Evolutionary conservation across 2,797 vertebrate species (phyloP).

Genomic region (Lepus townsendii): DNA sequence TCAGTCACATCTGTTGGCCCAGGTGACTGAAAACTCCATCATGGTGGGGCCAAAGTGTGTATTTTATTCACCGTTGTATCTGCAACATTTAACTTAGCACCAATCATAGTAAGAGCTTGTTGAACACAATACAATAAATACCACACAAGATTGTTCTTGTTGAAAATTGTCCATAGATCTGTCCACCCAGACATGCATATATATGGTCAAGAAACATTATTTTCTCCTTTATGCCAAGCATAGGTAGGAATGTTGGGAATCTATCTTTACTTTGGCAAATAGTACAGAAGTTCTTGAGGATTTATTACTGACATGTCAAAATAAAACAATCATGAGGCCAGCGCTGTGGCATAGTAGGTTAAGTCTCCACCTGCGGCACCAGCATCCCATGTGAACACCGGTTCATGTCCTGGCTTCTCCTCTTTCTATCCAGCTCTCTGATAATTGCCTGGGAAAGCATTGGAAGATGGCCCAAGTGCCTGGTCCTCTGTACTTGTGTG

Average conservation of each 20-base stretch:
- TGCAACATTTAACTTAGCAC: not conserved
- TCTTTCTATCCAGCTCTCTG: too few species aligned
- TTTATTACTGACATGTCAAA: not conserved
- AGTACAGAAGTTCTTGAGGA: slow-evolving; percentile 41
- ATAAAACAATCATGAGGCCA: not conserved
- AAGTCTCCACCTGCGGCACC: too few species aligned
- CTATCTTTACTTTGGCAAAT: not conserved
- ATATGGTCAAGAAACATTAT: not conserved
- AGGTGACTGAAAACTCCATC: not conserved
- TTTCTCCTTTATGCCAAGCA: not conserved
- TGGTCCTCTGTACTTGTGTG: too few species aligned
- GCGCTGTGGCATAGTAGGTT: too few species aligned
- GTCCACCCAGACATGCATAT: not conserved
- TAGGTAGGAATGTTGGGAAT: not conserved
- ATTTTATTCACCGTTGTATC: not conserved
- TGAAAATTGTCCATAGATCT: slow-evolving; percentile 15
- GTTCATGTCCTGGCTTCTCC: too few species aligned
- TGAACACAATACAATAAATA: not conserved
- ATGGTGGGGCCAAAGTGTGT: not conserved
- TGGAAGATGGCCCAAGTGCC: too few species aligned
- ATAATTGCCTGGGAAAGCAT: too few species aligned
- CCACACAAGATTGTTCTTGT: not conserved
- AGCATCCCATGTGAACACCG: too few species aligned
- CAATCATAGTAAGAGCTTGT: not conserved
- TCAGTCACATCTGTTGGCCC: not conserved